A percentile compares a stretch with the other conserved stretches of the same genome.
These are phyloP conservation scores for Cataglyphis livida DNA, from an alignment of 2,888 invertebrate genomes.

Conservation along the genomic window DNA sequence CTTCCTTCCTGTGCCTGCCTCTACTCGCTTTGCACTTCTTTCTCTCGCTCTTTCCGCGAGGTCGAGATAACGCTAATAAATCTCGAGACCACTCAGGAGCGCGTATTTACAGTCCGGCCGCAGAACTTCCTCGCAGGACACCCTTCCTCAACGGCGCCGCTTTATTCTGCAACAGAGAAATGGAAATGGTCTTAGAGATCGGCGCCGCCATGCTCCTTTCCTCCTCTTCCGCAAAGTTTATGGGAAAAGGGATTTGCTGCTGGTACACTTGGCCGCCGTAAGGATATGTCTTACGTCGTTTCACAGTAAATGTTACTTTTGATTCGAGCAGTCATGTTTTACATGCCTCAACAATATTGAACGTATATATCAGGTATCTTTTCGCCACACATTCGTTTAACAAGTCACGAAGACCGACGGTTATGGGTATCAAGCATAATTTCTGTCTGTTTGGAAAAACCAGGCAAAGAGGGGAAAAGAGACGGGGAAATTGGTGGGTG, in stretches of 20 bases:
- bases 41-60: slow-evolving; percentile 42
- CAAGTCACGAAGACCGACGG: not conserved
- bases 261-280: not conserved
- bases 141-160: slow-evolving; percentile 53
- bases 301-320: not conserved
- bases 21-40: slow-evolving; percentile 34
- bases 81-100: slow-evolving; percentile 72
- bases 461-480: not conserved
- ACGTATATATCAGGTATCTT: not conserved
- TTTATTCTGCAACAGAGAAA: slow-evolving; percentile 76
- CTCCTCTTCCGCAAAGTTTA: not conserved
- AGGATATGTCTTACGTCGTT: not conserved
- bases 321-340: not conserved
- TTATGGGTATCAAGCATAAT: slow-evolving; percentile 47
- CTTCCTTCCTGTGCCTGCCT: slow-evolving; percentile 49
- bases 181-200: slow-evolving; percentile 65
- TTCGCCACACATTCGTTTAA: not conserved
- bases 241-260: not conserved
- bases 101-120: slow-evolving; percentile 70
- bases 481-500: too few relatives aligned
- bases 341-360: not conserved
- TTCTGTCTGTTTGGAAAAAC: slow-evolving; percentile 53
- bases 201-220: slow-evolving; percentile 53
- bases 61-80: slow-evolving; percentile 75
- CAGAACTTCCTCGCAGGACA: slow-evolving; percentile 55